phyloP scores from a whole-genome alignment of 2,113 vertebrate genomes.

The Myocastor coypus region DNA sequence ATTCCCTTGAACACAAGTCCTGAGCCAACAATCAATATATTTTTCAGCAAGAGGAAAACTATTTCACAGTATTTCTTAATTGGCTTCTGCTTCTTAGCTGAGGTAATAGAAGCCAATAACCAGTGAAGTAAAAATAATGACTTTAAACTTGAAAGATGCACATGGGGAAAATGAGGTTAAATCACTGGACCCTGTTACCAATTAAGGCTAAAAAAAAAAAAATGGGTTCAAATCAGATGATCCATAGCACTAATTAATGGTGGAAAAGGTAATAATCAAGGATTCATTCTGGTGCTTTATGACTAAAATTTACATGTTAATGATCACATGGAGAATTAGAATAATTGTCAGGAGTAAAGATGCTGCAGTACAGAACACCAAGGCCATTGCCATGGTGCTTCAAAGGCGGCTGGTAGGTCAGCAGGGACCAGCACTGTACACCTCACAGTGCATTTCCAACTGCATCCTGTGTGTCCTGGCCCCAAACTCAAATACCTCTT shows the following conservation, averaged over 20 bases:
- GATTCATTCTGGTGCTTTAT: constrained; percentile 75
- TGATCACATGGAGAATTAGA: constrained; percentile 66
- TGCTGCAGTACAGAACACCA: not conserved
- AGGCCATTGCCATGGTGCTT: constrained; percentile 11
- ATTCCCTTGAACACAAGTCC: not conserved
- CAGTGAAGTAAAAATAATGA: constrained; percentile 29
- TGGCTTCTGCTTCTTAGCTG: constrained; percentile 5
- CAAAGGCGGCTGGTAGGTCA: not conserved
- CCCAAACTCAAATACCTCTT: not conserved
- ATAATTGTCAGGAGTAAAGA: constrained; percentile 60
- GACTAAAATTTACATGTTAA: constrained; percentile 81
- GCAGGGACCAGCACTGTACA: not conserved
- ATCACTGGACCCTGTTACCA: constrained; percentile 51
- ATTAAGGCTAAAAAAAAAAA: not conserved
- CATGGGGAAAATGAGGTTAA: not conserved
- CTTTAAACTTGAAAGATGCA: constrained; percentile 23
- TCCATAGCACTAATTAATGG: constrained; percentile 65
- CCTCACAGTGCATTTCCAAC: constrained; percentile 13
- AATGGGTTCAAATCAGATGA: constrained; percentile 65
- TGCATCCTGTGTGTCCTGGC: not conserved
- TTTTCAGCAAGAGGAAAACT: constrained; percentile 48
- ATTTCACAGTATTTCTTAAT: constrained; percentile 54
- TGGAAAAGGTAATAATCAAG: constrained; percentile 75
- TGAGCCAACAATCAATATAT: not conserved
- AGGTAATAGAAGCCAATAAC: constrained; percentile 62